phyloP scores from a whole-genome alignment of 2,888 invertebrate genomes.

The Elysia crispata region DNA sequence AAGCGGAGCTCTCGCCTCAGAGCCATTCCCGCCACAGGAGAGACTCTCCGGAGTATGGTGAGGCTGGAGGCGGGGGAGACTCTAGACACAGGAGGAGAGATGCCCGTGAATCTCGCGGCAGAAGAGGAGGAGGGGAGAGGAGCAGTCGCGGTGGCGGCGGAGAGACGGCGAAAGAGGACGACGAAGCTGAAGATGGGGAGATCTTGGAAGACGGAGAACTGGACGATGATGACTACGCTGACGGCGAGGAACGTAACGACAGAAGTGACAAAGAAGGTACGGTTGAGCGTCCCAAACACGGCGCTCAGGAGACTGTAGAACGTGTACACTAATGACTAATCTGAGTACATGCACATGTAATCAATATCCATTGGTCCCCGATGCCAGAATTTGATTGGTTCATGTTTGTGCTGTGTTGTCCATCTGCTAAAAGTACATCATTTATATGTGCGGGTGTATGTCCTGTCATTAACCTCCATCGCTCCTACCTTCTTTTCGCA shows the following conservation, averaged over 20 bases:
- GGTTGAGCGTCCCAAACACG: not conserved
- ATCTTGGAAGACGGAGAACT: slow-evolving; percentile 71
- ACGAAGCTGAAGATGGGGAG: slow-evolving; percentile 66
- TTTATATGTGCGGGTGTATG: no score
- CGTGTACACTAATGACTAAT: no score
- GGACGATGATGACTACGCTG: slow-evolving; percentile 58
- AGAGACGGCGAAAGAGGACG: slow-evolving; percentile 5
- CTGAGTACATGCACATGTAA: no score
- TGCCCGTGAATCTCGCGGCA: not conserved
- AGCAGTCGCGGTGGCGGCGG: not conserved
- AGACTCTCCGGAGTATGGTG: not conserved
- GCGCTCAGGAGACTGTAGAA: no score
- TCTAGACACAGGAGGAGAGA: not conserved
- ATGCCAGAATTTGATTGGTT: no score
- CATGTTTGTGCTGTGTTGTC: no score
- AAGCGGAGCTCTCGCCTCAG: not conserved
- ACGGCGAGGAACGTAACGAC: no score
- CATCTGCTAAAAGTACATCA: no score
- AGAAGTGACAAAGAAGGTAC: slow-evolving; percentile 37
- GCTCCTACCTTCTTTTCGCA: no score
- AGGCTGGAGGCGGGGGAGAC: not conserved
- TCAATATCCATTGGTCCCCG: no score
- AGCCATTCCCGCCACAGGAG: not conserved
- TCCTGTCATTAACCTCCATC: no score
- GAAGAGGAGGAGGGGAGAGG: not conserved